Conservation (phyloP, 2,113 vertebrate species). For the Numida meleagris region DNA sequence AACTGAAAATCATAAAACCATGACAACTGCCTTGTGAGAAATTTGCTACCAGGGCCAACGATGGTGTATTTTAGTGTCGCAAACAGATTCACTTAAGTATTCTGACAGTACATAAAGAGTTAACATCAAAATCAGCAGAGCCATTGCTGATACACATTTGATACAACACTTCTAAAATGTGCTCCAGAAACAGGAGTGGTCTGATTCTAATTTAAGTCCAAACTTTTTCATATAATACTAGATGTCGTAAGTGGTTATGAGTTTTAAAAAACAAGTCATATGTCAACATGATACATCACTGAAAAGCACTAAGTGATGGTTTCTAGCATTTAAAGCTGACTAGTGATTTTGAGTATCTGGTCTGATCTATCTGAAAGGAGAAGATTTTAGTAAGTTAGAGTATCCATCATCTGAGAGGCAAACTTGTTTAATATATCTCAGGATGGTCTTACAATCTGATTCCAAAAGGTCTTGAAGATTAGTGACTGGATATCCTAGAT, state of each 20-base stretch:
- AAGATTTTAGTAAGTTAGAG: not conserved
- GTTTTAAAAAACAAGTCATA: not conserved
- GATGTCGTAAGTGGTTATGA: not conserved
- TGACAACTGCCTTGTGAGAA: not conserved
- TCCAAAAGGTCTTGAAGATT: not conserved
- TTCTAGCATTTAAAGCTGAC: not conserved
- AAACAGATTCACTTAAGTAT: not conserved
- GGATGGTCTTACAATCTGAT: not conserved
- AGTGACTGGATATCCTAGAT: not conserved
- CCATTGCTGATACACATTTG: not conserved
- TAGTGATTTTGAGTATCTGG: not conserved
- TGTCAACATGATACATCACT: not conserved
- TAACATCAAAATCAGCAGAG: not conserved
- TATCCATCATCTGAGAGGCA: not conserved
- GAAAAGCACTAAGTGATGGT: not conserved
- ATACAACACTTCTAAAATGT: not conserved
- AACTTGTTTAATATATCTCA: not conserved
- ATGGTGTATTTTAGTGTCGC: not conserved
- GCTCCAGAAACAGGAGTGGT: not conserved
- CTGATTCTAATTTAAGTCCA: not conserved
- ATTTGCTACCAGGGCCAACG: not conserved
- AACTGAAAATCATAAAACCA: no score
- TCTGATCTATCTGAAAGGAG: not conserved
- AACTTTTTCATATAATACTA: not conserved
- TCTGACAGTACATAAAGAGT: not conserved